Evolutionary conservation across 2,797 vertebrate genomes (phyloP).

Genomic region (Xiphorhynchus erythropygius): DNA sequence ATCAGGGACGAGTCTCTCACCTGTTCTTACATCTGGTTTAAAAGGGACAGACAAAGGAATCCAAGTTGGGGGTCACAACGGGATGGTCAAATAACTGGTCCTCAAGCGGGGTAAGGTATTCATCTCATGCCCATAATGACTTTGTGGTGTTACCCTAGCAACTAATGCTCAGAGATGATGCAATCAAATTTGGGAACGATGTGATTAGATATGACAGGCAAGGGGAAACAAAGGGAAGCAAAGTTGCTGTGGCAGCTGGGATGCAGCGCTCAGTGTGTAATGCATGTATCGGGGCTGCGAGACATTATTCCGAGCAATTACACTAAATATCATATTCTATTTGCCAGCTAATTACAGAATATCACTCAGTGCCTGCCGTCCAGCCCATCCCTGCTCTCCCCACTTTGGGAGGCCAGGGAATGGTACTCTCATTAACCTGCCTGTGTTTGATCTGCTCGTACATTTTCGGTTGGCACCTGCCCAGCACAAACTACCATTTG

Average conservation of each 20-base stretch:
- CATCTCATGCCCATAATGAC: background rate
- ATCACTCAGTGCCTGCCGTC: slow-evolving; percentile 14
- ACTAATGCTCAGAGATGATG: slow-evolving; percentile 2
- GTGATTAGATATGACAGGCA: slow-evolving; percentile 50
- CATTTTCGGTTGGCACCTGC: background rate
- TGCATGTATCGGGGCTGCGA: background rate
- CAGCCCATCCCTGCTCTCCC: background rate
- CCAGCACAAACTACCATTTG: background rate
- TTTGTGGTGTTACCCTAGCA: slow-evolving; percentile 55
- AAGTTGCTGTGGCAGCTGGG: slow-evolving; percentile 53
- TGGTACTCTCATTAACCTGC: slow-evolving; percentile 28
- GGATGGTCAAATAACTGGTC: background rate
- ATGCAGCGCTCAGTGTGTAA: background rate
- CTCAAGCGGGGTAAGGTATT: background rate
- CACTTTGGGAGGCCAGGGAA: background rate
- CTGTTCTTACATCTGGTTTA: background rate
- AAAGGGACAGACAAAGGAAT: background rate
- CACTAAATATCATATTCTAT: slow-evolving; percentile 61
- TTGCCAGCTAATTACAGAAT: slow-evolving; percentile 70
- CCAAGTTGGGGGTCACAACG: background rate
- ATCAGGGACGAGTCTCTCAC: background rate
- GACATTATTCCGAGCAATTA: slow-evolving; percentile 63
- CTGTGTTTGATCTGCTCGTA: slow-evolving; percentile 9
- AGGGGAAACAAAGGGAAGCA: slow-evolving; percentile 53
- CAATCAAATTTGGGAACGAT: slow-evolving; percentile 44